Evolutionary conservation across 2,888 invertebrate species (phyloP).

Genomic region (Drosophila prostipennis): DNA sequence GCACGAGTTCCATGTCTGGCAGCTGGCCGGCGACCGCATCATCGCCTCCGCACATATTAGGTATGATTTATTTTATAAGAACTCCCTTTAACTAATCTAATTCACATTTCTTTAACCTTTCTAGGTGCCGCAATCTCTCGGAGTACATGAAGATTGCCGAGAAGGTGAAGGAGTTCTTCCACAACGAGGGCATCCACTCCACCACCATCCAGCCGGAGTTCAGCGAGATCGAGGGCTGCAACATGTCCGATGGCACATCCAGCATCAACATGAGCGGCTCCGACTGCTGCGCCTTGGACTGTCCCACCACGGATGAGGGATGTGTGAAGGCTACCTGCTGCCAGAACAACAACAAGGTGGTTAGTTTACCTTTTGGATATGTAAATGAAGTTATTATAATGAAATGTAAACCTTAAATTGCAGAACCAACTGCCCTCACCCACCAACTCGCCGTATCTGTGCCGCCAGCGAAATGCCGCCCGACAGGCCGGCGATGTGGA

Average conservation of each 20-base stretch:
- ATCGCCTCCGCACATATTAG: constrained; percentile 98
- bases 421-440: constrained; percentile 89
- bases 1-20: constrained; percentile 99
- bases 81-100: too few relatives aligned
- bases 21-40: constrained; percentile 97
- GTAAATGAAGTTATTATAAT: not conserved
- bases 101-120: constrained; percentile 3
- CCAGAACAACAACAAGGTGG: constrained; percentile 84
- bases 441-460: constrained; percentile 91
- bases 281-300: constrained; percentile 92
- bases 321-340: constrained; percentile 96
- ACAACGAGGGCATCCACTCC: constrained; percentile 99
- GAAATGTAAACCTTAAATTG: constrained; percentile 10
- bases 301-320: constrained; percentile 92
- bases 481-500: constrained; percentile 84
- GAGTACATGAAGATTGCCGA: constrained; percentile 99
- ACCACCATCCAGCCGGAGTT: constrained; percentile 99
- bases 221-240: constrained; percentile 89
- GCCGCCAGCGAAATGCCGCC: constrained; percentile 91
- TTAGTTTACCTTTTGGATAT: constrained; percentile 40
- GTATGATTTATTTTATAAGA: constrained; percentile 82
- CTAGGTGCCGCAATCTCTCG: constrained; percentile 94
- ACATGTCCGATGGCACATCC: constrained; percentile 84
- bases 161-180: constrained; percentile 98
- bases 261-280: constrained; percentile 85